Conservation (phyloP, 2,113 vertebrate genomes). For the Rallus limicola region DNA sequence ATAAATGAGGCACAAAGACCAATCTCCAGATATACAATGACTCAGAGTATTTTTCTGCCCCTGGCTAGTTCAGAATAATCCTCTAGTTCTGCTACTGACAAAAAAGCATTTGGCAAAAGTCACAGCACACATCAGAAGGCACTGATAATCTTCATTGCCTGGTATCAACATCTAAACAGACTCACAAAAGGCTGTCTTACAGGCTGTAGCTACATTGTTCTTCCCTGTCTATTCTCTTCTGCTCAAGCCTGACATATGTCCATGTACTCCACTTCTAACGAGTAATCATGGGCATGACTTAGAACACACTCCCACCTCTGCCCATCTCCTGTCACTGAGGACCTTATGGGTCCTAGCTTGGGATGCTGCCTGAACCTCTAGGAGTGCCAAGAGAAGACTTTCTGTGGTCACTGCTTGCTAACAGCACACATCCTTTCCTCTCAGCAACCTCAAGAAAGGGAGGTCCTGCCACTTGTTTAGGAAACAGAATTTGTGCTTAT, state of each 20-base stretch:
- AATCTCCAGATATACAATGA: neutral
- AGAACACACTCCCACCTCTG: neutral
- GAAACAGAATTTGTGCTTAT: neutral
- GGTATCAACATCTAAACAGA: neutral
- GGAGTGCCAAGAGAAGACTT: neutral
- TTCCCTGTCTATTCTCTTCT: neutral
- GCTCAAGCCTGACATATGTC: neutral
- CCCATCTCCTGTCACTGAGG: neutral
- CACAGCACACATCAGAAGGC: neutral
- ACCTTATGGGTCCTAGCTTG: neutral
- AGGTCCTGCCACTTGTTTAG: neutral
- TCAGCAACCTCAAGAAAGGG: neutral
- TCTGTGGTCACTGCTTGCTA: neutral
- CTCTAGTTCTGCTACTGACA: neutral
- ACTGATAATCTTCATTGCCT: neutral
- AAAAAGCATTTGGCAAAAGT: conserved; percentile 14
- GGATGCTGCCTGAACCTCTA: neutral
- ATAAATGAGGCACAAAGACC: neutral
- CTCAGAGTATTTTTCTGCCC: conserved; percentile 32
- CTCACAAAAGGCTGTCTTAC: neutral
- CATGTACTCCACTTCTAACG: neutral
- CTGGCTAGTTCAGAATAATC: neutral
- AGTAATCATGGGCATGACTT: neutral
- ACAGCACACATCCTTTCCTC: neutral
- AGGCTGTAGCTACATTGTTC: neutral